Conservation (phyloP, 2,797 vertebrate genomes). For the Labroides dimidiatus region DNA sequence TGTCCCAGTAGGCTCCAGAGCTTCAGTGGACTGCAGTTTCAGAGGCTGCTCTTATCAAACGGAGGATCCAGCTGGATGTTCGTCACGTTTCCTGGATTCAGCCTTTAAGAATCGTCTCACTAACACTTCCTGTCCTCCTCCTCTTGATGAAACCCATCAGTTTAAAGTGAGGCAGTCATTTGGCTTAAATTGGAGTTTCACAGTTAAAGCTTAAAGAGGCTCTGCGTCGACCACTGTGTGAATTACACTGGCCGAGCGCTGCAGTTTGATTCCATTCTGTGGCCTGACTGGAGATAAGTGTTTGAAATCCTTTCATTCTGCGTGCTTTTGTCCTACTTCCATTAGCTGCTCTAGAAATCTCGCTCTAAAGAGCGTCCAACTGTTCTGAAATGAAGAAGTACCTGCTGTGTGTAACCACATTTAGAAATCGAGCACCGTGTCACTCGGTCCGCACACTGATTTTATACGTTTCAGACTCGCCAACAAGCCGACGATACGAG, state of each 20-base stretch:
- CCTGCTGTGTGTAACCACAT: neutral
- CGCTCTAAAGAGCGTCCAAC: neutral
- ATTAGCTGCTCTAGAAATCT: neutral
- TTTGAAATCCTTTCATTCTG: neutral
- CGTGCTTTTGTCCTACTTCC: neutral
- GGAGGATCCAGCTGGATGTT: no score
- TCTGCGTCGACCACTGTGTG: constrained; percentile 3
- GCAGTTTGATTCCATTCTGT: neutral
- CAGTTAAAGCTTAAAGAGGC: constrained; percentile 10
- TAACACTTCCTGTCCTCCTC: no score
- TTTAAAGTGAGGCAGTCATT: neutral
- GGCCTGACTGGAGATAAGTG: constrained; percentile 7
- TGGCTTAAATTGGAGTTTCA: constrained; percentile 1
- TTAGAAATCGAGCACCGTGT: neutral
- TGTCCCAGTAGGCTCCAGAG: constrained; percentile 42
- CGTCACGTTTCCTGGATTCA: no score
- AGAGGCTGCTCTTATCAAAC: no score
- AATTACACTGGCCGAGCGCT: constrained; percentile 7
- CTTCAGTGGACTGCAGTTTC: no score
- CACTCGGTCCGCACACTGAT: neutral
- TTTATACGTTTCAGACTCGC: neutral
- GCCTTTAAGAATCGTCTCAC: no score
- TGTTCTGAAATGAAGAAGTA: neutral
- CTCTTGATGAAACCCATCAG: neutral
- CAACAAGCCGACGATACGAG: neutral